Percentiles rank a stretch among this genome's conserved stretches.
Evolutionary conservation across 1,140 invertebrate species (phyloP).

Genomic region (Acromyrmex echinatior): DNA sequence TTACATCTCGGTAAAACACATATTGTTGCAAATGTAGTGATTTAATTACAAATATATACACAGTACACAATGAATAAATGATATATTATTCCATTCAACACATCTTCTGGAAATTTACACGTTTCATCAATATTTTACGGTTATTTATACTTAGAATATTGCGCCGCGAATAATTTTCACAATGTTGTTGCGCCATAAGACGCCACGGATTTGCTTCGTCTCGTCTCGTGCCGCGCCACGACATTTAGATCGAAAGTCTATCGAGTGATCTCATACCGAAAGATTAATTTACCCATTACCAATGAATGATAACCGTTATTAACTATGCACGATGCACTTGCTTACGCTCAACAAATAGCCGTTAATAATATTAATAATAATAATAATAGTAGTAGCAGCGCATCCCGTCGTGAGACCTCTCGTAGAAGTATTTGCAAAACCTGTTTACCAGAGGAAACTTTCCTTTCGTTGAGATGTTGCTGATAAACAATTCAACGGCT

Average conservation of each 20-base stretch:
- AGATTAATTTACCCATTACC: conserved; percentile 75
- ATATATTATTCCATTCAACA: background rate
- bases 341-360: conserved; percentile 54
- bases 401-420: conserved; percentile 27
- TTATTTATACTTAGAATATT: conserved; percentile 41
- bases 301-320: conserved; percentile 75
- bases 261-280: conserved; percentile 68
- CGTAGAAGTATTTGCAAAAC: conserved; percentile 61
- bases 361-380: conserved; percentile 44
- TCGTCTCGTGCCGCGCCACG: conserved; percentile 59
- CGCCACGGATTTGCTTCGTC: conserved; percentile 60
- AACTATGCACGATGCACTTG: conserved; percentile 56
- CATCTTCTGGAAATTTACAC: background rate
- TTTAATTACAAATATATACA: background rate
- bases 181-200: conserved; percentile 56
- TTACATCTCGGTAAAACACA: conserved; percentile 1
- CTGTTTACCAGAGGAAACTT: conserved; percentile 12
- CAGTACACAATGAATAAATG: background rate
- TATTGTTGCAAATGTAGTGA: conserved; percentile 2
- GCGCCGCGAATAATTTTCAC: conserved; percentile 58
- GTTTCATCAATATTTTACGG: background rate
- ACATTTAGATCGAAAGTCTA: conserved; percentile 75
- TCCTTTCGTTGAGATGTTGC: conserved; percentile 30
- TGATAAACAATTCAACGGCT: conserved; percentile 39
- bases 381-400: conserved; percentile 12